Evolutionary conservation across 2,113 vertebrate species (phyloP).

Genomic region (Callopanchax toddi): DNA sequence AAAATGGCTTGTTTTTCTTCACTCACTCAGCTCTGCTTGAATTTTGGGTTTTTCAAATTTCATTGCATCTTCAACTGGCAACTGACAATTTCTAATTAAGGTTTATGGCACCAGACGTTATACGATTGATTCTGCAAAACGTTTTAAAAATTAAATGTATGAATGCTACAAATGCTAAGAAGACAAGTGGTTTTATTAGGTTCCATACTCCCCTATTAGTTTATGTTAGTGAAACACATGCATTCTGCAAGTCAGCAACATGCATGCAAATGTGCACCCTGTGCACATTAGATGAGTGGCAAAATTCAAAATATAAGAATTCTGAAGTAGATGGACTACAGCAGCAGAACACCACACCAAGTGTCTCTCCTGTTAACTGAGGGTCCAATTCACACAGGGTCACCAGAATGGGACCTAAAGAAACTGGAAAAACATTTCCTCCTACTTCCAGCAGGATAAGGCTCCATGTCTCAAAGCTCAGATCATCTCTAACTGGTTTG

Average conservation of each 20-base stretch:
- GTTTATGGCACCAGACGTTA: slow-evolving; percentile 15
- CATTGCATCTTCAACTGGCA: slow-evolving; percentile 39
- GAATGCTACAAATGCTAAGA: not conserved
- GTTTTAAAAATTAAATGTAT: slow-evolving; percentile 4
- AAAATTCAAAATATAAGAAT: no score
- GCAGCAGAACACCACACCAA: no score
- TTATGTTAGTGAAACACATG: no score
- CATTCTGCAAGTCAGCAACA: slow-evolving; percentile 22
- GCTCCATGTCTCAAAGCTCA: no score
- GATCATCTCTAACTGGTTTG: no score
- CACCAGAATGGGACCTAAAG: no score
- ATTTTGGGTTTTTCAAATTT: slow-evolving; percentile 54
- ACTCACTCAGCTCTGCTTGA: slow-evolving; percentile 53
- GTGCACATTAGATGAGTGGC: no score
- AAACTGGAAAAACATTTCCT: no score
- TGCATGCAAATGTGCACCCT: slow-evolving; percentile 13
- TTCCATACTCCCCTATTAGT: not conserved
- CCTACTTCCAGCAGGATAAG: no score
- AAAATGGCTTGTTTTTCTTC: slow-evolving; percentile 42
- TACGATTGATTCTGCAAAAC: slow-evolving; percentile 8
- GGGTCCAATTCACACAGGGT: no score
- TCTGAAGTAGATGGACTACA: no score
- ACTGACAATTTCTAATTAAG: slow-evolving; percentile 28
- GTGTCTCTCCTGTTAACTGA: no score
- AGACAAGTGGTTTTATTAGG: not conserved